These are phyloP conservation scores for Plemyria rubiginata DNA, from an alignment of 2,888 invertebrate genomes.

Conservation along the genomic window DNA sequence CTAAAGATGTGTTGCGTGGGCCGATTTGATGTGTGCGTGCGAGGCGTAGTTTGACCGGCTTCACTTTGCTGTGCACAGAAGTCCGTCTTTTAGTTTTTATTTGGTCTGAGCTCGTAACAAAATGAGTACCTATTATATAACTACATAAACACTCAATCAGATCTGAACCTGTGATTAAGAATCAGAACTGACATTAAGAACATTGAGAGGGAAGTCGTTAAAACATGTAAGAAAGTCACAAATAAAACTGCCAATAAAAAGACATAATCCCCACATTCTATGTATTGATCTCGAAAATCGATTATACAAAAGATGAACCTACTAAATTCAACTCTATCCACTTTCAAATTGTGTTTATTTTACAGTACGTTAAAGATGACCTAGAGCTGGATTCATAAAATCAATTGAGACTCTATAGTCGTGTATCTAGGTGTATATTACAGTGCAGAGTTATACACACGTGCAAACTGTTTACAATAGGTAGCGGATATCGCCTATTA, in stretches of 20 bases:
- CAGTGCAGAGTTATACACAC: constrained; percentile 50
- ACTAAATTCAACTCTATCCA: not conserved
- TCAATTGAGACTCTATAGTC: constrained; percentile 33
- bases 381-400: not conserved
- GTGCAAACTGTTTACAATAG: constrained; percentile 70
- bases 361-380: not conserved
- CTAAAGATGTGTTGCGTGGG: too few relatives aligned
- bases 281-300: constrained; percentile 72
- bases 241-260: constrained; percentile 38
- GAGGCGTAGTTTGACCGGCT: too few relatives aligned
- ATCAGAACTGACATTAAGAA: constrained; percentile 27
- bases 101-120: too few relatives aligned
- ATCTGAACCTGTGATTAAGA: constrained; percentile 23
- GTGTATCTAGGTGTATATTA: constrained; percentile 42
- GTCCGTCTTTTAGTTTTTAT: too few relatives aligned
- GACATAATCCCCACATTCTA: constrained; percentile 61
- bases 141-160: constrained; percentile 28
- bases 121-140: too few relatives aligned
- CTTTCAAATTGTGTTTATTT: not conserved
- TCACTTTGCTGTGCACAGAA: too few relatives aligned
- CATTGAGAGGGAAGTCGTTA: constrained; percentile 36
- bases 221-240: constrained; percentile 29
- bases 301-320: constrained; percentile 51
- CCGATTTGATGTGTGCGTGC: too few relatives aligned
- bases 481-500: constrained; percentile 80